phyloP scores from a whole-genome alignment of 2,113 vertebrate genomes.

The Delphinus delphis region DNA sequence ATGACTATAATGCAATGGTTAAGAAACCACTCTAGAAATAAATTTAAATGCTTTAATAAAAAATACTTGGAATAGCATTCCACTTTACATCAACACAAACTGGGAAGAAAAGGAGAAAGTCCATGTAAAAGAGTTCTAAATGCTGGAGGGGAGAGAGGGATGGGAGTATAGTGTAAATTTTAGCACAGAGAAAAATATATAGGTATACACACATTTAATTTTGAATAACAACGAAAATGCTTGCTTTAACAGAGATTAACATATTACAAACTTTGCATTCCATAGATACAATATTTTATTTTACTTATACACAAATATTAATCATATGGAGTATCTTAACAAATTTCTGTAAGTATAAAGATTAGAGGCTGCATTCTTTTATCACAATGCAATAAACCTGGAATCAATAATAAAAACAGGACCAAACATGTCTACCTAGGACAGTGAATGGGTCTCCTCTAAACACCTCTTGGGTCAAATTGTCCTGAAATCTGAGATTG shows the following conservation, averaged over 20 bases:
- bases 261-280: neutral
- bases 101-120: no score
- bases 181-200: neutral
- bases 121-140: no score
- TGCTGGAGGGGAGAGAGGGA: no score
- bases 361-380: neutral
- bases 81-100: neutral
- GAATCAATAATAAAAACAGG: neutral
- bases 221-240: neutral
- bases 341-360: neutral
- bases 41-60: neutral
- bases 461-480: neutral
- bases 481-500: neutral
- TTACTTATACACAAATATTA: neutral
- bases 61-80: neutral
- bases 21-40: neutral
- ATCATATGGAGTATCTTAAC: no score
- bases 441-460: rapidly evolving
- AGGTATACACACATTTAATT: neutral
- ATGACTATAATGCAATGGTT: neutral
- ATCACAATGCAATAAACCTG: neutral
- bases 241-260: neutral
- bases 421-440: no score
- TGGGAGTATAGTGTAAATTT: rapidly evolving
- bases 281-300: neutral